Base-by-base conservation (phyloP, 2,113 vertebrate genomes). In the Tyrannus savana region DNA sequence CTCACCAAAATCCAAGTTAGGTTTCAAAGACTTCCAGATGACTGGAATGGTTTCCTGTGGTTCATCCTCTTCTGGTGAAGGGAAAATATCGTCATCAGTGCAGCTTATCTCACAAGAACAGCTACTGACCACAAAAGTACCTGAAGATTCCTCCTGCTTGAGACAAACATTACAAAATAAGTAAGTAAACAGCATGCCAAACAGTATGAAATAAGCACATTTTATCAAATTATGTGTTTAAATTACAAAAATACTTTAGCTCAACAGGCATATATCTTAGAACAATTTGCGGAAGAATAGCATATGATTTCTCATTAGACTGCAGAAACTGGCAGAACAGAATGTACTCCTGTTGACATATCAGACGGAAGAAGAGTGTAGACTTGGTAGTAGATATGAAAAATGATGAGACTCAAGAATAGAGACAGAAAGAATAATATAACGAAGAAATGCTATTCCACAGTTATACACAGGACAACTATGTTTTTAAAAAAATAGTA, bases 31-130 rank as follows among this genome's bases (percentile, higher is more conserved):
- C 76, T 97, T 96, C 96, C 95, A 97, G 42, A 59, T 84, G 60
- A 93, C 60, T 66, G 73, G 71, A 78, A 19, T 60, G 44, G 33
- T 93, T 84, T 96, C 44, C 73, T 63, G 79, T 73, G 42, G 83
- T 56, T 94, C 75, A 12, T 89, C 56, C 21, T 90, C 87, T 63
- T 96, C 94, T 79, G 77, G 66, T 35, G 78, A 60, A 90, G 58
- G 27, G 56, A 91, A 76, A 84, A 87, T 33, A n/a, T 37, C 31
- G 0, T 87, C 52, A 42, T 93, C 64, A 19, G 37, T 75, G 59
- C 68, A 85, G 81, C 31, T 80, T 67, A 62, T 14, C 18, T 94
- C 96, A 96, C 90, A 97, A 74, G 94, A 94, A 90, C 96, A 97
- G 39, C 72, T 93, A 69, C 14, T 67, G 71, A 92, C 42, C 74